These are phyloP conservation scores for Ostrea edulis DNA, from an alignment of 1,140 invertebrate genomes.

Conservation along the genomic window DNA sequence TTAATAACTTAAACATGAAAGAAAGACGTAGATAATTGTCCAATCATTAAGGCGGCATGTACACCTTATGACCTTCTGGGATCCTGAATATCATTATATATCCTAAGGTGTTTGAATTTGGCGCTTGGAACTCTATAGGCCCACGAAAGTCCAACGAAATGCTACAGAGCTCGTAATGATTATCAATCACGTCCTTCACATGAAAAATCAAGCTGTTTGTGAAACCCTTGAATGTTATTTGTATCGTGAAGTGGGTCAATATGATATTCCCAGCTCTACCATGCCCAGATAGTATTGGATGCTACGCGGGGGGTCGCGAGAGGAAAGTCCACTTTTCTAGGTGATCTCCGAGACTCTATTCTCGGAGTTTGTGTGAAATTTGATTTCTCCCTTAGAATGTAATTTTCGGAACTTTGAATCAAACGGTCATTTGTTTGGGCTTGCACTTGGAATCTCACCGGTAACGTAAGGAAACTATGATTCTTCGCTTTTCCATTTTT, in stretches of 20 bases:
- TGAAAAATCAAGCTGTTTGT: too few relatives aligned
- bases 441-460: conserved; percentile 40
- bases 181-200: too few relatives aligned
- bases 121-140: too few relatives aligned
- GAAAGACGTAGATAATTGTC: too few relatives aligned
- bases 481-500: conserved; percentile 44
- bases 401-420: conserved; percentile 17
- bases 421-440: conserved; percentile 21
- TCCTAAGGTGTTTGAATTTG: too few relatives aligned
- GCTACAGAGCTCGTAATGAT: too few relatives aligned
- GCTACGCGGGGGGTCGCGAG: neutral
- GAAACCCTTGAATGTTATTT: too few relatives aligned
- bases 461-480: conserved; percentile 38
- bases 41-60: too few relatives aligned
- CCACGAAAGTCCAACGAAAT: too few relatives aligned
- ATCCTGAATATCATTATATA: too few relatives aligned
- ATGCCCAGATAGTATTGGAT: conserved; percentile 33
- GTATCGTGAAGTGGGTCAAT: neutral
- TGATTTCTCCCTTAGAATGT: conserved; percentile 34
- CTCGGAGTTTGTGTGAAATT: neutral
- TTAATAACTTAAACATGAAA: too few relatives aligned
- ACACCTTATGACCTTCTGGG: too few relatives aligned
- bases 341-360: neutral
- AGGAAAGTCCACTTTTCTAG: neutral
- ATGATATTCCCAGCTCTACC: neutral